Conservation (phyloP, 2,888 invertebrate species). For the Callosobruchus maculatus region DNA sequence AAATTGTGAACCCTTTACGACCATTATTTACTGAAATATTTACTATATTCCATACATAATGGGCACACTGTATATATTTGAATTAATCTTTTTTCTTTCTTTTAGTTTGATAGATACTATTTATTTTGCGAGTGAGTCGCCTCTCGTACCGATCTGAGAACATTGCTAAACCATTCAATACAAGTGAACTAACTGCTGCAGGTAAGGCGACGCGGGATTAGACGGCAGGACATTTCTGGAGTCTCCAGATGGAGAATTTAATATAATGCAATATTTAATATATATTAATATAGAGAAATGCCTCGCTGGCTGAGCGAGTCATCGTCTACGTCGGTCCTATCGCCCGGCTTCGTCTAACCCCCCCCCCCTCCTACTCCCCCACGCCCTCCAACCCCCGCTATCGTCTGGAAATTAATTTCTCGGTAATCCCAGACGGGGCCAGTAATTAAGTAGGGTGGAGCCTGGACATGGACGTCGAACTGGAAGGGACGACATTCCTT, state of each 20-base stretch:
- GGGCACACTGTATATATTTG: too few species aligned
- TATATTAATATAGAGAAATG: slow-evolving; percentile 46
- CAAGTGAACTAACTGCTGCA: slow-evolving; percentile 14
- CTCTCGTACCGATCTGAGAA: background rate
- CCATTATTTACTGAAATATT: too few species aligned
- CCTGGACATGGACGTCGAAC: slow-evolving; percentile 9
- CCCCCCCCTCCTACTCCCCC: background rate
- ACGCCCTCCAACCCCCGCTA: slow-evolving; percentile 23
- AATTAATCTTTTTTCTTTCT: too few species aligned
- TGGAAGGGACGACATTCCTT: slow-evolving; percentile 33
- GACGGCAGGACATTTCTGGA: background rate
- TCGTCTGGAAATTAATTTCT: slow-evolving; percentile 48
- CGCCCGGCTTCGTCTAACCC: background rate
- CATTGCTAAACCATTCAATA: slow-evolving; percentile 35
- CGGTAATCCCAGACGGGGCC: slow-evolving; percentile 49
- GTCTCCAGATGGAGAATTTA: slow-evolving; percentile 44
- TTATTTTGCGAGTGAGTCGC: too few species aligned
- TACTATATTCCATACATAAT: too few species aligned
- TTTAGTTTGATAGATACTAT: too few species aligned
- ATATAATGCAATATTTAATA: slow-evolving; percentile 51
- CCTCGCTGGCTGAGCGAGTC: slow-evolving; percentile 13
- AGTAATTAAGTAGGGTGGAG: slow-evolving; percentile 47
- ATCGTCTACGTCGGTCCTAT: slow-evolving; percentile 1
- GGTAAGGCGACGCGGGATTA: slow-evolving; percentile 14
- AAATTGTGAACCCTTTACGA: too few species aligned